These are phyloP conservation scores for Tauraco hartlaubi DNA, from an alignment of 2,797 vertebrate species.

Conservation along the genomic window DNA sequence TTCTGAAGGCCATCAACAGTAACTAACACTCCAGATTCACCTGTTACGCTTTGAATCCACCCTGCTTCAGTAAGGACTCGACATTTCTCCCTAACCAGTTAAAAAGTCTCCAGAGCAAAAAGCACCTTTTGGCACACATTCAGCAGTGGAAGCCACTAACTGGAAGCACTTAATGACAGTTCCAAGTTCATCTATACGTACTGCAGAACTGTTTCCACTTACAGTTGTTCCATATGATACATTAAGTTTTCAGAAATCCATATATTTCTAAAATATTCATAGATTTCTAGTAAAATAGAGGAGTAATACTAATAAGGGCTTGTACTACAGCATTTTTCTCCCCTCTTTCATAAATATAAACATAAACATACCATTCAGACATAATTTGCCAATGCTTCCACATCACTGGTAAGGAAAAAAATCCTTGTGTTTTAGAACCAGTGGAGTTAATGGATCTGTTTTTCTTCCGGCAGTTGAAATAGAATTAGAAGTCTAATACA, in stretches of 20 bases:
- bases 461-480: not conserved
- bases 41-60: not conserved
- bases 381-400: not conserved
- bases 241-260: not conserved
- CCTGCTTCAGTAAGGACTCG: not conserved
- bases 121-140: not conserved
- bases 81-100: not conserved
- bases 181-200: not conserved
- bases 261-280: not conserved
- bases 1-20: not conserved
- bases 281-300: not conserved
- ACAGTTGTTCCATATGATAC: not conserved
- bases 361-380: not conserved
- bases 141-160: not conserved
- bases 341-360: not conserved
- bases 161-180: not conserved
- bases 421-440: not conserved
- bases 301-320: not conserved
- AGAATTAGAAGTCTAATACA: not conserved
- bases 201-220: not conserved
- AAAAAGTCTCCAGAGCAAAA: not conserved
- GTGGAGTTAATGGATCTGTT: not conserved
- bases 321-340: not conserved
- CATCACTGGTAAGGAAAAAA: not conserved
- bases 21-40: not conserved